A percentile compares a stretch with the other conserved stretches of the same genome.
Conservation (phyloP, 2,797 vertebrate species). For the Thunnus albacares region DNA sequence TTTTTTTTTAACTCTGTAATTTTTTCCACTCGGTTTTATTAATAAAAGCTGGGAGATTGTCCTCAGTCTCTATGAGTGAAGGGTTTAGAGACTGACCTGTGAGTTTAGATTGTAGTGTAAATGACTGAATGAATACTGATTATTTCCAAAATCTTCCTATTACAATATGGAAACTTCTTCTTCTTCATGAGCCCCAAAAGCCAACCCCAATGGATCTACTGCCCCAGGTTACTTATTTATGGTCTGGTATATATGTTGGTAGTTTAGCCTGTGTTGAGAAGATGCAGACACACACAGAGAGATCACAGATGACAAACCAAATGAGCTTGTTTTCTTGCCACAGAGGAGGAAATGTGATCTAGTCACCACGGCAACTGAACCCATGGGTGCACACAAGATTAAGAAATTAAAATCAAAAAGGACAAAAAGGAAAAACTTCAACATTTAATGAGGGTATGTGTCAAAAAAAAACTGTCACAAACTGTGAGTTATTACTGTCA, state of each 20-base stretch:
- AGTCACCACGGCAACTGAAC: constrained; percentile 67
- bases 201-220: neutral
- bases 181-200: constrained; percentile 16
- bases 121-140: neutral
- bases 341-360: constrained; percentile 55
- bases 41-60: too few relatives aligned
- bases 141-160: neutral
- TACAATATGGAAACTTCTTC: constrained; percentile 16
- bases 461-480: neutral
- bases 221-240: constrained; percentile 18
- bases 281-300: constrained; percentile 33
- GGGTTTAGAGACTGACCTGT: too few relatives aligned
- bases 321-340: constrained; percentile 67
- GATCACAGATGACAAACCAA: constrained; percentile 55
- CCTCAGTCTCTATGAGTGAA: too few relatives aligned
- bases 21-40: too few relatives aligned
- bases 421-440: constrained; percentile 20
- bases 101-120: too few relatives aligned
- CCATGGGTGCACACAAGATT: constrained; percentile 33
- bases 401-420: constrained; percentile 42
- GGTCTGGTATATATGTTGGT: constrained; percentile 38
- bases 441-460: constrained; percentile 11
- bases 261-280: constrained; percentile 54
- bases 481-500: neutral
- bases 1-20: too few relatives aligned